Percentiles rank a stretch among this genome's conserved stretches.
These are phyloP conservation scores for Phortica variegata DNA, from an alignment of 1,140 invertebrate genomes.

Conservation along the genomic window DNA sequence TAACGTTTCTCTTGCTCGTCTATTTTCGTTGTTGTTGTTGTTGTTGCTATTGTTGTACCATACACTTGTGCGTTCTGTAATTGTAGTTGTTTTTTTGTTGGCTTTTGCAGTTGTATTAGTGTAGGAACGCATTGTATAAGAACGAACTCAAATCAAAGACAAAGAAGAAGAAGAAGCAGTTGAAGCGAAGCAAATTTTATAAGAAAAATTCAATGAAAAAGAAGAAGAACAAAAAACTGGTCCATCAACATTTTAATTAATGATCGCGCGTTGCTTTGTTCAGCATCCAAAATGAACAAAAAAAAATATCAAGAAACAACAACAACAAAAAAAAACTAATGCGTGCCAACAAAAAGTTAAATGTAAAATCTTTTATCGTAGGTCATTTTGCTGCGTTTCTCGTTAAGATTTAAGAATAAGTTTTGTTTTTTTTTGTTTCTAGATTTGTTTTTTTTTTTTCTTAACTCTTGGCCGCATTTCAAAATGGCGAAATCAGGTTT, in stretches of 20 bases:
- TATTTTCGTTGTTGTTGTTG: not conserved
- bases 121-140: too few species aligned
- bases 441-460: too few species aligned
- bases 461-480: too few species aligned
- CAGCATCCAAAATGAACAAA: not conserved
- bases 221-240: constrained; percentile 30
- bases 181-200: too few species aligned
- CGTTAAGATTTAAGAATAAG: too few species aligned
- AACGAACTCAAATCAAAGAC: too few species aligned
- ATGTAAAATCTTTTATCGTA: constrained; percentile 33
- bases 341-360: constrained; percentile 12
- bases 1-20: not conserved
- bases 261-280: constrained; percentile 27
- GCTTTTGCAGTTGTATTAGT: too few species aligned
- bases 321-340: too few species aligned
- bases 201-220: too few species aligned
- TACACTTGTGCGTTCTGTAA: not conserved
- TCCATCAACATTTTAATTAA: constrained; percentile 53
- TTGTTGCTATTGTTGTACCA: constrained; percentile 11
- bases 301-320: too few species aligned
- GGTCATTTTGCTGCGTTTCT: constrained; percentile 14
- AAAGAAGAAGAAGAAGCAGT: too few species aligned
- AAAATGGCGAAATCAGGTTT: constrained; percentile 1
- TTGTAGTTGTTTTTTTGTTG: constrained; percentile 1
- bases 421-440: too few species aligned